phyloP scores from a whole-genome alignment of 2,888 invertebrate species.

The Tetragnatha montana region DNA sequence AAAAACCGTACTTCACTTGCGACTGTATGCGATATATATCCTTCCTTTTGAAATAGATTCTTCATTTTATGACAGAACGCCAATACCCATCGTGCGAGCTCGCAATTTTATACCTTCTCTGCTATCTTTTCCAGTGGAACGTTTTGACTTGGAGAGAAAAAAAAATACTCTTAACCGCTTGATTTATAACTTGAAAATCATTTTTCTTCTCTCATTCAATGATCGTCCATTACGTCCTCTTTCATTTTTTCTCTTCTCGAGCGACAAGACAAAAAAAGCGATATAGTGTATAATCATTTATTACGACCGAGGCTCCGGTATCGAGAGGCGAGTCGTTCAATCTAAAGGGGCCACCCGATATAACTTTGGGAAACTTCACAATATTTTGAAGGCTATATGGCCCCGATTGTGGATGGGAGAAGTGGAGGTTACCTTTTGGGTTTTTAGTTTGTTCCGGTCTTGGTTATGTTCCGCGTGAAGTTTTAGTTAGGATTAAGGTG shows the following conservation, averaged over 20 bases:
- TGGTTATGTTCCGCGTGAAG: not conserved
- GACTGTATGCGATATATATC: not conserved
- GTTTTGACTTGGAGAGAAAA: not conserved
- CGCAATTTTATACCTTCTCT: not conserved
- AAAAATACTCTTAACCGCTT: slow-evolving; percentile 1
- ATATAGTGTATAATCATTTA: slow-evolving; percentile 25
- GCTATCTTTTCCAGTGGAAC: not conserved
- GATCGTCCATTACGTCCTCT: slow-evolving; percentile 17
- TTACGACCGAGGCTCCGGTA: not conserved
- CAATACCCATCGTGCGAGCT: not conserved
- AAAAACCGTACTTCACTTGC: not conserved
- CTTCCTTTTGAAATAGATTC: not conserved
- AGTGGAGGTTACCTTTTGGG: not conserved
- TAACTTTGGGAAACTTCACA: not conserved
- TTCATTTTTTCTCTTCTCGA: slow-evolving; percentile 1
- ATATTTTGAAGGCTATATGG: not conserved
- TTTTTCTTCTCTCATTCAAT: slow-evolving; percentile 22
- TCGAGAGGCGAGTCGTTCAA: not conserved
- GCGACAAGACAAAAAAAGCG: slow-evolving; percentile 27
- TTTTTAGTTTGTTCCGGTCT: not conserved
- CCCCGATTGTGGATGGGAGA: not conserved
- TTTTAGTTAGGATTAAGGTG: not conserved
- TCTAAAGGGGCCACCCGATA: not conserved
- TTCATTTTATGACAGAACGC: slow-evolving; percentile 4
- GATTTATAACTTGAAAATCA: slow-evolving; percentile 46